Percentiles rank a stretch among this genome's conserved stretches.
Conservation (phyloP, 2,797 vertebrate genomes). For the Hipposideros larvatus region DNA sequence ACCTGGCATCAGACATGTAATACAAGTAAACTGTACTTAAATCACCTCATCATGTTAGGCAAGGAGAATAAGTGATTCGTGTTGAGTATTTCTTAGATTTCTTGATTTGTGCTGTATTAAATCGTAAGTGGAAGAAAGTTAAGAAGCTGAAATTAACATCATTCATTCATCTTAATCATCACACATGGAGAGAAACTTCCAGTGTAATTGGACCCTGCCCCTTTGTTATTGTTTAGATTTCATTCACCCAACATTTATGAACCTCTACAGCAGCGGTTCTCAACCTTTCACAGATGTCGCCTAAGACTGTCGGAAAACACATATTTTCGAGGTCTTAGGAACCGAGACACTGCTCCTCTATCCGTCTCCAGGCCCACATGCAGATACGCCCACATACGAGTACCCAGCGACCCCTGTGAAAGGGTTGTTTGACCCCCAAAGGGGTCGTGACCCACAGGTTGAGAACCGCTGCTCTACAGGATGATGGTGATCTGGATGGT, state of each 20-base stretch:
- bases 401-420: too few species aligned
- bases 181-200: background rate
- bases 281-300: too few species aligned
- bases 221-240: constrained; percentile 26
- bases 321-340: too few species aligned
- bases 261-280: background rate
- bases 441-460: too few species aligned
- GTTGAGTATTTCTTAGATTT: background rate
- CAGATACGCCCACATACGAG: too few species aligned
- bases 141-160: background rate
- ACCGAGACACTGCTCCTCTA: too few species aligned
- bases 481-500: background rate
- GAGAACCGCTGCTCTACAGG: background rate
- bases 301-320: too few species aligned
- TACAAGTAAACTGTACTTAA: background rate
- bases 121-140: background rate
- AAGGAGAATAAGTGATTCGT: background rate
- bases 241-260: background rate
- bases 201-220: background rate
- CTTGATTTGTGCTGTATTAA: background rate
- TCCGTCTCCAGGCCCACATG: too few species aligned
- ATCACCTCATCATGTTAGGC: background rate
- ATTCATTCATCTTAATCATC: background rate
- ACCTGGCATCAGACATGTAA: background rate
- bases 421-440: too few species aligned